Evolutionary conservation across 2,113 vertebrate genomes (phyloP).

Genomic region (Malurus melanocephalus): DNA sequence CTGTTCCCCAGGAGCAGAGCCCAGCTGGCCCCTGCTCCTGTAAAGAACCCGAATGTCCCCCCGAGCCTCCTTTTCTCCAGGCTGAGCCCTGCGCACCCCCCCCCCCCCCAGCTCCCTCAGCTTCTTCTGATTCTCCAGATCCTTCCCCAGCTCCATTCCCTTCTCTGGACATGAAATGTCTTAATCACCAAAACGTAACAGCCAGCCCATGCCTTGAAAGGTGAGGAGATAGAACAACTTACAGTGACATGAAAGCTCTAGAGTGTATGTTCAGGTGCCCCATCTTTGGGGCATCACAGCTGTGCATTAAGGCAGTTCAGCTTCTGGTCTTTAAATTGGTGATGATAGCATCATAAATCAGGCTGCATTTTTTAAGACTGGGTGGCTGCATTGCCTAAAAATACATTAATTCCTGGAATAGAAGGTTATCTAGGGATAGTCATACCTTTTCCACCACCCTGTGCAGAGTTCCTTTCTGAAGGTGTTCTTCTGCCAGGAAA

Average conservation of each 20-base stretch:
- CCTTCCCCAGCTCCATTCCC: neutral
- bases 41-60: neutral
- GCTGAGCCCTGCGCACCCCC: no score
- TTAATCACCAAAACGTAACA: neutral
- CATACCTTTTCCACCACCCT: neutral
- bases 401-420: slow-evolving; percentile 4
- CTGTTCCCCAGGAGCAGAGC: neutral
- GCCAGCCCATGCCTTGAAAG: neutral
- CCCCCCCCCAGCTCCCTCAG: neutral
- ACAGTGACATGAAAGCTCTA: neutral
- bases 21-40: rapidly evolving
- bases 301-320: neutral
- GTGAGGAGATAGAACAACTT: rapidly evolving
- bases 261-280: neutral
- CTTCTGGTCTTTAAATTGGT: neutral
- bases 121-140: rapidly evolving
- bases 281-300: neutral
- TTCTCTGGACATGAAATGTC: neutral
- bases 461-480: neutral
- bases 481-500: neutral
- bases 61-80: neutral
- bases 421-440: neutral
- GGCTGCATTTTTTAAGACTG: neutral
- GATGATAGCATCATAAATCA: neutral
- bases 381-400: slow-evolving; percentile 7